Evolutionary conservation across 35 echinoderm and acorn worm species (phyloP), one percentile per base, ranked within the genome.

Genomic region (Ophioderma brevispina): DNA sequence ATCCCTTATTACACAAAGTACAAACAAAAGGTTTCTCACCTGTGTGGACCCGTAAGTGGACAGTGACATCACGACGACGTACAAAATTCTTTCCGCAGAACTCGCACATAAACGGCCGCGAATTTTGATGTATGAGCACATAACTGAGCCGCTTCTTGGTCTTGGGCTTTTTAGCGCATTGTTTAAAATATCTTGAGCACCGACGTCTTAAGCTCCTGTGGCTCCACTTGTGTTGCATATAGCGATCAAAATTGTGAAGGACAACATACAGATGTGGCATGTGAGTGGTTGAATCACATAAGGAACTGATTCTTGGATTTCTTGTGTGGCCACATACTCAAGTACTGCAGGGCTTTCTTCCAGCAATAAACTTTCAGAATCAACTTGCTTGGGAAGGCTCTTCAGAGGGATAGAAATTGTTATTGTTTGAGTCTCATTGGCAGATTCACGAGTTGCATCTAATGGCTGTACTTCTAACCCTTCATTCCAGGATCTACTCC

Each of bases 11-110:
- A 38, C 91, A 92, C 23, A 64, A 70, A 3, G 23, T 32, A 41
- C 91, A 92, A 1, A 33, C 50, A 43, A 80, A 92, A 1, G 78
- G 83, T 40, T 92, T 92, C 56, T 87, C 91, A 32, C 91, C 91
- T 13, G 84, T 92, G 78, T 92, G 91, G 13, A 92, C 39, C 21
- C 85, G 76, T 35, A 39, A 32, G 55, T 92, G 91, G 23, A 70
- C 59, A 25, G 3, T 70, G n/a, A 70, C 59, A 70, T 70, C 59
- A 25, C 59, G 59, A 15, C 59, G 15, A 30, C 28, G 59, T 13
- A 70, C 17, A 70, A 70, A 70, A 70, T 70, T 70, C 59, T 70
- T 70, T 8, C 59, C 59, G 23, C 59, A 70, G 28, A 30, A 25
- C n/a, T 70, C 59, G 23, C 59, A 70, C 59, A 70, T 70, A 25